Base-by-base conservation (phyloP, 1,140 invertebrate genomes). In the Periplaneta americana region DNA sequence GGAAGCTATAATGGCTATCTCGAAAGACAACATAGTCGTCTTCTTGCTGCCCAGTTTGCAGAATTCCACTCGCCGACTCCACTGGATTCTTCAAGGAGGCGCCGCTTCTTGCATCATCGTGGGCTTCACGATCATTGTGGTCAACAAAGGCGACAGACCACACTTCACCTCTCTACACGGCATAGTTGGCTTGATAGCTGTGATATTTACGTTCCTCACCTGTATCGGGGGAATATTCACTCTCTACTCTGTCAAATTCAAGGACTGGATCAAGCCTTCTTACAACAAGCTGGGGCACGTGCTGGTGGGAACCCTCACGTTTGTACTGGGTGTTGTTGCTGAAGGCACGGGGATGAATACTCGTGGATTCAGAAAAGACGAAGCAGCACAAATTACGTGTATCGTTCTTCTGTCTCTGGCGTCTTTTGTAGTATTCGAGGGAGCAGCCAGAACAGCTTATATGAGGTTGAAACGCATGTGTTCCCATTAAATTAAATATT, bases 121-220 rank as follows among this genome's bases (percentile, higher is more conserved):
- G 3, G 35, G 79, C 31, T 80, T 80, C n/a, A 22, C 66, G 13
- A 37, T 31, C 6, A 80, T 80, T 31, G 31, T 80, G 31, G 22
- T 80, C 17, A 74, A 80, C 79, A 80, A 80, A 34, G 2, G 13
- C 6, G n/a, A 32, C 6, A 37, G 66, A 2, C 11, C 18, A 18
- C 79, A 80, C 34, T 80, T 80, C 34, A 3, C 3, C 13, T 31
- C 79, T 15, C 0, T 74, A 15, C 79, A 80, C 22, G 66, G 28
- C 34, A 80, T 80, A 28, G 31, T 80, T 74, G 79, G 79, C n/a
- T 34, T 80, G n/a, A 22, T 74, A 35, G 33, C 79, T 28, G 31
- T 34, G n/a, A 17, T 80, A 28, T 33, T 80, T 28, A 11, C 28
- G 17, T 35, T 74, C 18, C 15, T 80, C n/a, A 74, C 39, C 8